Conservation (phyloP, 2,113 vertebrate genomes). For the Gavialis gangeticus region DNA sequence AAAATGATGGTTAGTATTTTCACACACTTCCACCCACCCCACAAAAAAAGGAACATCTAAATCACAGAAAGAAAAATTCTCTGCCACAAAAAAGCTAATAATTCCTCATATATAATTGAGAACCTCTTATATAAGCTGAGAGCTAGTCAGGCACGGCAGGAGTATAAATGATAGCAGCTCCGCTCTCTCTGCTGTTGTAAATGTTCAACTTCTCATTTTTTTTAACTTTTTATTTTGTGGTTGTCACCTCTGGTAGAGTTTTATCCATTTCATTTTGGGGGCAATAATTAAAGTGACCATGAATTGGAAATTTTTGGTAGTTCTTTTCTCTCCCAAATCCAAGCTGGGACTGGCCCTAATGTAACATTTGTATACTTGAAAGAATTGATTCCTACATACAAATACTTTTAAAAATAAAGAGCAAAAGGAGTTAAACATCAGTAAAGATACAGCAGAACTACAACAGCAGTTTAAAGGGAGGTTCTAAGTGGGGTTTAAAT, state of each 20-base stretch:
- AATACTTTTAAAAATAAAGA: background rate
- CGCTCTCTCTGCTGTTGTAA: background rate
- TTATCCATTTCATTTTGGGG: background rate
- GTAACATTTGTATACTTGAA: background rate
- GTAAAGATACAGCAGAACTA: background rate
- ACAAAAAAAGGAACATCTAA: background rate
- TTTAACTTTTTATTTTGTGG: background rate
- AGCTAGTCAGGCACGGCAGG: background rate
- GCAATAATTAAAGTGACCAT: background rate
- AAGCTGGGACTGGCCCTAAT: background rate
- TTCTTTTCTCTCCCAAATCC: background rate
- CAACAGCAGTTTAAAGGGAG: background rate
- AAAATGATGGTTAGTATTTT: background rate
- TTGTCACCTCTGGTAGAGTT: background rate
- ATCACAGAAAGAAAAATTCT: background rate
- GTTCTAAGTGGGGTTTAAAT: background rate
- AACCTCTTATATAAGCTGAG: background rate
- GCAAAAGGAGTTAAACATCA: background rate
- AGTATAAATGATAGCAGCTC: background rate
- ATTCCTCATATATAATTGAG: background rate
- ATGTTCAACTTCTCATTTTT: background rate
- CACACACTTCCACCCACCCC: background rate
- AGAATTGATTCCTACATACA: background rate
- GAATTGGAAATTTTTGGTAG: background rate
- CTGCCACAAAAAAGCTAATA: background rate